A percentile compares a stretch with the other conserved stretches of the same genome.
Evolutionary conservation across 2,797 vertebrate genomes (phyloP).

Genomic region (Arrhamphus sclerolepis): DNA sequence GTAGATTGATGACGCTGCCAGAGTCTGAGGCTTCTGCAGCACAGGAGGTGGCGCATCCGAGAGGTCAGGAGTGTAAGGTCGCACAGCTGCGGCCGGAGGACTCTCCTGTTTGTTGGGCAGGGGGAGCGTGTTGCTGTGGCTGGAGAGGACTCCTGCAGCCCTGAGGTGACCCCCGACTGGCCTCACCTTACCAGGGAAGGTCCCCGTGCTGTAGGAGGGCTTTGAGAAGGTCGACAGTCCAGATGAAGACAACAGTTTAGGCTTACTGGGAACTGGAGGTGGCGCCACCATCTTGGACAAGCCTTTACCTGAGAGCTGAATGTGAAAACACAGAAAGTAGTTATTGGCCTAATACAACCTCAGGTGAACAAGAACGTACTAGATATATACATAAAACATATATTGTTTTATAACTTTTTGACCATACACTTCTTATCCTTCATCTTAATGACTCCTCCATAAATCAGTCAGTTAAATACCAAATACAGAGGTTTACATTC

Average conservation of each 20-base stretch:
- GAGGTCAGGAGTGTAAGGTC: constrained; percentile 88
- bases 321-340: constrained; percentile 4
- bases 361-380: too few relatives aligned
- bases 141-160: constrained; percentile 47
- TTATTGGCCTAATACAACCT: too few relatives aligned
- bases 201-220: constrained; percentile 68
- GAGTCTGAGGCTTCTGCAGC: constrained; percentile 88
- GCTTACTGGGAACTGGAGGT: constrained; percentile 90
- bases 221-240: constrained; percentile 76
- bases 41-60: constrained; percentile 73
- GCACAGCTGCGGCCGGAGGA: constrained; percentile 88
- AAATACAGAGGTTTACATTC: too few relatives aligned
- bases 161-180: constrained; percentile 58
- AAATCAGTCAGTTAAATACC: too few relatives aligned
- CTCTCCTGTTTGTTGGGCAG: constrained; percentile 85
- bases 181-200: constrained; percentile 83
- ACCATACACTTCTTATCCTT: too few relatives aligned
- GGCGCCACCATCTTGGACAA: constrained; percentile 83
- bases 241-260: constrained; percentile 77
- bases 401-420: too few relatives aligned
- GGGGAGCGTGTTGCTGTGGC: constrained; percentile 75
- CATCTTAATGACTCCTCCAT: too few relatives aligned
- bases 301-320: constrained; percentile 81
- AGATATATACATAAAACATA: too few relatives aligned
- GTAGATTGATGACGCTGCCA: constrained; percentile 92